These are phyloP conservation scores for Orestias chungarensis DNA, from an alignment of 2,797 vertebrate species.

Conservation along the genomic window DNA sequence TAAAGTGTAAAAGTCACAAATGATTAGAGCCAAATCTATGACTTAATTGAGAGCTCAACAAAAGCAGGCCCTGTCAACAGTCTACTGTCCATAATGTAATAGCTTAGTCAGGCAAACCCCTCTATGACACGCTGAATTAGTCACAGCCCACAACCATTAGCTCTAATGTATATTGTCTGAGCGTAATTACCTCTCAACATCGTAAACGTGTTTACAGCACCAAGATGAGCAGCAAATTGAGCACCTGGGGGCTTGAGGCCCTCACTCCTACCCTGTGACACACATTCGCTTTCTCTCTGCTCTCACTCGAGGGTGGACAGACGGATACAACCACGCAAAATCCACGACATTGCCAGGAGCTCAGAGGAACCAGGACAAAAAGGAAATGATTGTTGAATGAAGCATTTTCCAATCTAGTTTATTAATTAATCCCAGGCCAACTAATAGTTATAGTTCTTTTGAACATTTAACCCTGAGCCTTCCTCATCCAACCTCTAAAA, in stretches of 20 bases:
- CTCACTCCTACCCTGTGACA: conserved; percentile 24
- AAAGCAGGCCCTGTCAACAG: conserved; percentile 17
- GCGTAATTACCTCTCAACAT: conserved; percentile 69
- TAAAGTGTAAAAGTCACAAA: not conserved
- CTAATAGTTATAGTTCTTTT: too few relatives aligned
- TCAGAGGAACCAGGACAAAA: conserved; percentile 49
- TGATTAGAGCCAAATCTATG: conserved; percentile 12
- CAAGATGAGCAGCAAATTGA: conserved; percentile 59
- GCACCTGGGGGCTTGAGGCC: conserved; percentile 38
- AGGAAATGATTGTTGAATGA: conserved; percentile 49
- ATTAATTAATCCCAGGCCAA: too few relatives aligned
- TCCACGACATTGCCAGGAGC: conserved; percentile 44
- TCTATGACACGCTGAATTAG: conserved; percentile 67
- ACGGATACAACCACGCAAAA: conserved; percentile 16
- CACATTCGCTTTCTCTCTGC: conserved; percentile 21
- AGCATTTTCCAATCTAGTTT: too few relatives aligned
- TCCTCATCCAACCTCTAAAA: too few relatives aligned
- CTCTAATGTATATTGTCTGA: conserved; percentile 67
- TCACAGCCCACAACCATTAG: conserved; percentile 69
- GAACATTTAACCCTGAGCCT: too few relatives aligned
- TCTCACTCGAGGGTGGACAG: not conserved
- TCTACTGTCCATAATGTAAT: conserved; percentile 36
- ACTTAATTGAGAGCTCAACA: conserved; percentile 18
- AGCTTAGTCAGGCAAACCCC: conserved; percentile 43
- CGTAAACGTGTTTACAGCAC: conserved; percentile 69